Percentiles rank a stretch among this genome's conserved stretches.
These are phyloP conservation scores for Liopterus haemorrhoidalis DNA, from an alignment of 2,888 invertebrate genomes.

Conservation along the genomic window DNA sequence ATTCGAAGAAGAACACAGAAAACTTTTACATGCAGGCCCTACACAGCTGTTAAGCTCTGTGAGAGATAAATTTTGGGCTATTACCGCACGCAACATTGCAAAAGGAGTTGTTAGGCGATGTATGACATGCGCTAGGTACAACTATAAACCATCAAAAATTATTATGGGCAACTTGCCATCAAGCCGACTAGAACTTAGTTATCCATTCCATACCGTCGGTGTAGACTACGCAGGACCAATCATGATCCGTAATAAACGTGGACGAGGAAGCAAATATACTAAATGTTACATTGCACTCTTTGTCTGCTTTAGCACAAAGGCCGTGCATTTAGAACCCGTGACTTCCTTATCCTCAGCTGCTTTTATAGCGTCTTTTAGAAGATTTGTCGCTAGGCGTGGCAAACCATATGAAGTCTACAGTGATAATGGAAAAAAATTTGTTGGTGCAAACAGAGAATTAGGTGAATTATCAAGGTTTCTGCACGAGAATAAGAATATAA, in stretches of 20 bases:
- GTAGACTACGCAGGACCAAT: constrained; percentile 3
- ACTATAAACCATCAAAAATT: no score
- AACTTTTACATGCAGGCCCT: not conserved
- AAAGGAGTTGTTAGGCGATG: not conserved
- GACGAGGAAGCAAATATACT: constrained; percentile 1
- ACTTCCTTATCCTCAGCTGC: not conserved
- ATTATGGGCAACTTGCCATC: constrained; percentile 1
- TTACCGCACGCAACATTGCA: not conserved
- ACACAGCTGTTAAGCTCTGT: not conserved
- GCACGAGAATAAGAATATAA: not conserved
- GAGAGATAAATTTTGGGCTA: not conserved
- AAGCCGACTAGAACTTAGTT: not conserved
- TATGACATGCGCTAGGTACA: not conserved
- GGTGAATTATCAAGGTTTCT: no score
- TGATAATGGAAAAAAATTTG: constrained; percentile 29
- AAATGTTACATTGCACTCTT: not conserved
- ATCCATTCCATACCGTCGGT: not conserved
- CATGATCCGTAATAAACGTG: not conserved
- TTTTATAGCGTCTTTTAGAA: not conserved
- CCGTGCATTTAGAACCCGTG: not conserved
- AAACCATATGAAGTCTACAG: constrained; percentile 19
- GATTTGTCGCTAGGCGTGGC: not conserved
- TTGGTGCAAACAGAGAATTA: constrained; percentile 1
- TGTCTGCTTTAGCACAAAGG: constrained; percentile 1
- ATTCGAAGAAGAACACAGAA: not conserved